Conservation (phyloP, 2,113 vertebrate genomes). For the Sclerurus mexicanus region DNA sequence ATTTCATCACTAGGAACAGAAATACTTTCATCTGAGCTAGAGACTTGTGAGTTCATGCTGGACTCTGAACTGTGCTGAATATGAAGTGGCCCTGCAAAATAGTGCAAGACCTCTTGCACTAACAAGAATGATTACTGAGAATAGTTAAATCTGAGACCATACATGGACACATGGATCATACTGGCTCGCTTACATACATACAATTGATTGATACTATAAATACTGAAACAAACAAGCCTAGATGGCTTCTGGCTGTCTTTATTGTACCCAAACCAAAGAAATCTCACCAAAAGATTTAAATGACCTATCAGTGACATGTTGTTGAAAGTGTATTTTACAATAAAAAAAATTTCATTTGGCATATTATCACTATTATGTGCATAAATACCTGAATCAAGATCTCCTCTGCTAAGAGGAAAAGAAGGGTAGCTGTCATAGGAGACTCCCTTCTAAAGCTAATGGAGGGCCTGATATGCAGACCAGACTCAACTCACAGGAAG, state of each 20-base stretch:
- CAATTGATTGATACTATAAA: background rate
- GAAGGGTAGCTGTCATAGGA: no score
- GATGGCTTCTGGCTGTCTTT: background rate
- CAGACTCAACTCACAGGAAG: no score
- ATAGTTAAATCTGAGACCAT: background rate
- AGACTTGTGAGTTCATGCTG: rapidly evolving
- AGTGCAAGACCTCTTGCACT: background rate
- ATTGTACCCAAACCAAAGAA: background rate
- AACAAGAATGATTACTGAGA: background rate
- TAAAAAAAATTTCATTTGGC: background rate
- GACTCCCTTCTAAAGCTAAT: no score
- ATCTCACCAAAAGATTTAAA: background rate
- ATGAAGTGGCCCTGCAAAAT: background rate
- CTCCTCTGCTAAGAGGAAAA: no score
- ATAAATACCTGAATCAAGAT: background rate
- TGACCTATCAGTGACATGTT: background rate
- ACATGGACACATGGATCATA: background rate
- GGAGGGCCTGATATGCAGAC: no score
- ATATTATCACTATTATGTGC: background rate
- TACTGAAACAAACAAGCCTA: background rate
- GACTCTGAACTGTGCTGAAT: background rate
- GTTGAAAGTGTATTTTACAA: background rate
- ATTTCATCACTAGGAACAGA: background rate
- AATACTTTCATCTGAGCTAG: background rate
- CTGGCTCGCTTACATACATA: background rate